Evolutionary conservation across 2,113 vertebrate species (phyloP).

Genomic region (Hyla sarda): DNA sequence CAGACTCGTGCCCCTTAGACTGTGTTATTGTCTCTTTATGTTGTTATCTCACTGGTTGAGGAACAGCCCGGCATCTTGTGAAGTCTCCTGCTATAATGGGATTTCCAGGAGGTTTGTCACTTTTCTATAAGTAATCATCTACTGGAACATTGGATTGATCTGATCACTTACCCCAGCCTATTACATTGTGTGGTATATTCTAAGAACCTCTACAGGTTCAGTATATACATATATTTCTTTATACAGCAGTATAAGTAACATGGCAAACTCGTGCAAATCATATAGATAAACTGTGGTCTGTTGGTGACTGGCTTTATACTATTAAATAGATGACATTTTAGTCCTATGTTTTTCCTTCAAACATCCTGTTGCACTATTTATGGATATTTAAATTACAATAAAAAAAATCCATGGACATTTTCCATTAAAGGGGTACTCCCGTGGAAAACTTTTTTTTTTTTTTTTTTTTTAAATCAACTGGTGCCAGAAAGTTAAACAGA

Average conservation of each 20-base stretch:
- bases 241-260: neutral
- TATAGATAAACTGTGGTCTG: neutral
- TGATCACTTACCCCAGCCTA: neutral
- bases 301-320: neutral
- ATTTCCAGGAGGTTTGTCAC: neutral
- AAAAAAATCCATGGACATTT: neutral
- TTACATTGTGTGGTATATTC: neutral
- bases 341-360: no score
- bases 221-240: neutral
- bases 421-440: no score
- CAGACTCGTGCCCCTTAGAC: no score
- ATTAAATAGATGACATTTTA: neutral
- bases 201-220: no score
- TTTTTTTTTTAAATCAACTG: no score
- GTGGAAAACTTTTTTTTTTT: no score
- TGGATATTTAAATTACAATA: no score
- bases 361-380: no score
- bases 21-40: neutral
- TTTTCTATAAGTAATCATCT: neutral
- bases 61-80: neutral
- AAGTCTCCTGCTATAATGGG: neutral
- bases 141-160: neutral
- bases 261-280: constrained; percentile 28
- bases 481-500: no score
- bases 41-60: neutral